phyloP scores from a whole-genome alignment of 2,113 vertebrate species.

The Corythaixoides concolor region DNA sequence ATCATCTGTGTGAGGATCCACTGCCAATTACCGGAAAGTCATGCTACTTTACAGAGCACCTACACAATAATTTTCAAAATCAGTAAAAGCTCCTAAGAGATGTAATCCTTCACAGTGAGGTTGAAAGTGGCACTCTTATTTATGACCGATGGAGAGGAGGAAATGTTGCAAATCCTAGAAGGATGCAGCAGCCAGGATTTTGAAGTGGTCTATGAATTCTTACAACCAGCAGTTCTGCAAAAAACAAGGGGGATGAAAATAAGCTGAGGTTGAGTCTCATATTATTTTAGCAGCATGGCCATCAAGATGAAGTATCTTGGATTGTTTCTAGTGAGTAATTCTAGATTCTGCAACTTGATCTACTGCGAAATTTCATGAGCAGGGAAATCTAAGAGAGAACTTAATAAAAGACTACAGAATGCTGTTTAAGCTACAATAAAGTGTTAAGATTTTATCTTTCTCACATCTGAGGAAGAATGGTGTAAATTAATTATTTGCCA shows the following conservation, averaged over 20 bases:
- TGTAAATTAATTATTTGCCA: neutral
- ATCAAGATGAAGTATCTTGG: neutral
- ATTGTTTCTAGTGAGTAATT: neutral
- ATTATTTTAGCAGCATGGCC: neutral
- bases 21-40: neutral
- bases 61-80: neutral
- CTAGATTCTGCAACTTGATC: neutral
- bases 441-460: neutral
- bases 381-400: neutral
- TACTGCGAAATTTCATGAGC: neutral
- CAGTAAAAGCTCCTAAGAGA: neutral
- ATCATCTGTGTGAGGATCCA: neutral
- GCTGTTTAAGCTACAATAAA: neutral
- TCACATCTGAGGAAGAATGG: neutral
- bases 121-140: fast-evolving
- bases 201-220: neutral
- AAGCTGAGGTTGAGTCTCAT: neutral
- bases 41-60: neutral
- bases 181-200: neutral
- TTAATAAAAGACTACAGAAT: neutral
- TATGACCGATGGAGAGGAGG: neutral
- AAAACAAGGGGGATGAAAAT: neutral
- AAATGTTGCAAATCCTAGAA: neutral
- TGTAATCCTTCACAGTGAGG: neutral
- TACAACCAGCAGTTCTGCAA: neutral